Percentiles rank a stretch among this genome's conserved stretches.
phyloP scores from a whole-genome alignment of 2,888 invertebrate genomes.

The Subacronicta megacephala region DNA sequence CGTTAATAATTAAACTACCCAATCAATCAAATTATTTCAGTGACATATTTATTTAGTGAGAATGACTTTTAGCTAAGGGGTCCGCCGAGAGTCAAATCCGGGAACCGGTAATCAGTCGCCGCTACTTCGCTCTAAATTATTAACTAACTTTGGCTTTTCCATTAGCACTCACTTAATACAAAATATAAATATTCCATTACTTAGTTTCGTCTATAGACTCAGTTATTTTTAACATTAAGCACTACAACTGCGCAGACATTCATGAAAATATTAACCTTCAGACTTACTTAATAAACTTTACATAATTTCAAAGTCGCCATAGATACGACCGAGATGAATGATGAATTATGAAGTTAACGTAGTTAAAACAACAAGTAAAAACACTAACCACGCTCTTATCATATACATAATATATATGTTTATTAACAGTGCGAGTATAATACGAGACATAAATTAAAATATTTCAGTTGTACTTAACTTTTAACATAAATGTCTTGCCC shows the following conservation, averaged over 20 bases:
- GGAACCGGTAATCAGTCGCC: slow-evolving; percentile 46
- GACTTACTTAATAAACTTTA: slow-evolving; percentile 1
- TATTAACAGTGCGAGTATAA: too few relatives aligned
- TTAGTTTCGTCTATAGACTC: not conserved
- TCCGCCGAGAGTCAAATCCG: slow-evolving; percentile 41
- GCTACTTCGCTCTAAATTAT: slow-evolving; percentile 52
- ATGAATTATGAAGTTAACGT: too few relatives aligned
- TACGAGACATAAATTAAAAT: too few relatives aligned
- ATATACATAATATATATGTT: too few relatives aligned
- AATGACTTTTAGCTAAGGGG: slow-evolving; percentile 29
- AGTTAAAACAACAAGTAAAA: too few relatives aligned
- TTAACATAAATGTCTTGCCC: too few relatives aligned
- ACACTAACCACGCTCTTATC: too few relatives aligned
- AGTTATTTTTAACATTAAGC: not conserved
- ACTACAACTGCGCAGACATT: not conserved
- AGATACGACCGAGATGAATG: too few relatives aligned
- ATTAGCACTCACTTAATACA: slow-evolving; percentile 32
- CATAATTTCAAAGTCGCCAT: not conserved
- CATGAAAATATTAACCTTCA: slow-evolving; percentile 1
- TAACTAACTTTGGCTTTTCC: slow-evolving; percentile 43
- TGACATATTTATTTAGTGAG: not conserved
- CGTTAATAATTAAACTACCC: too few relatives aligned
- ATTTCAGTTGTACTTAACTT: too few relatives aligned
- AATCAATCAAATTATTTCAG: too few relatives aligned
- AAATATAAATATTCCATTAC: slow-evolving; percentile 10